Evolutionary conservation across 2,113 vertebrate species (phyloP), one percentile per base, ranked within the genome.

Genomic region (Ameiurus melas): DNA sequence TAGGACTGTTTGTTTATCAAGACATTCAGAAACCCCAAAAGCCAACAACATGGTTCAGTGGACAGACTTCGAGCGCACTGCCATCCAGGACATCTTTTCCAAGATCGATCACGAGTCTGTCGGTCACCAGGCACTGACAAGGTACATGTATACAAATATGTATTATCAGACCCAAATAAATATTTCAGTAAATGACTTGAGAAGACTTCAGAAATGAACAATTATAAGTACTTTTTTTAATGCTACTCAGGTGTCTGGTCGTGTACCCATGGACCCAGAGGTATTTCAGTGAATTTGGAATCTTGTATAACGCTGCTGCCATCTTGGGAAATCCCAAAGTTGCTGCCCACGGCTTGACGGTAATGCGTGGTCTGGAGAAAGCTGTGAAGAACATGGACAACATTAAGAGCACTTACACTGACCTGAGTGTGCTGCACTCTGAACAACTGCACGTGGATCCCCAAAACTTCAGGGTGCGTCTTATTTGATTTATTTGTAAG

Each of bases 391-490:
- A 93, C 87, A 0, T 96, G 0, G 95, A 96, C 73, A 51, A 96
- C 90, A 89, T 97, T 2, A 84, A 88, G 1, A 51, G 7, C 0
- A 89, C 93, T 19, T 90, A 96, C 90, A 83, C 93, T 89, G 92
- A 91, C 8, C 94, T 96, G 51, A 96, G 96, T 1, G 94, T 95
- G 91, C 93, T 96, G 88, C 96, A 97, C 1, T 96, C 96, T 53
- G 95, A 96, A 91, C 91, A 96, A 86, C 95, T 97, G 64, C 92
- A 95, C 30, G 96, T 97, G 86, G 97, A 97, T 86, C 96, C 96
- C 0, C 95, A 96, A 68, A 97, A 97, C 95, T 97, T 97, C 94
- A 95, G 92, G 94, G 97, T 96, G 91, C 19, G 86, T 88, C 5
- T 47, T 47, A 62, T 51, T 53, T 84, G 20, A 20, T 36, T n/a